phyloP scores from a whole-genome alignment of 2,888 invertebrate species.

The Bugula neritina region DNA sequence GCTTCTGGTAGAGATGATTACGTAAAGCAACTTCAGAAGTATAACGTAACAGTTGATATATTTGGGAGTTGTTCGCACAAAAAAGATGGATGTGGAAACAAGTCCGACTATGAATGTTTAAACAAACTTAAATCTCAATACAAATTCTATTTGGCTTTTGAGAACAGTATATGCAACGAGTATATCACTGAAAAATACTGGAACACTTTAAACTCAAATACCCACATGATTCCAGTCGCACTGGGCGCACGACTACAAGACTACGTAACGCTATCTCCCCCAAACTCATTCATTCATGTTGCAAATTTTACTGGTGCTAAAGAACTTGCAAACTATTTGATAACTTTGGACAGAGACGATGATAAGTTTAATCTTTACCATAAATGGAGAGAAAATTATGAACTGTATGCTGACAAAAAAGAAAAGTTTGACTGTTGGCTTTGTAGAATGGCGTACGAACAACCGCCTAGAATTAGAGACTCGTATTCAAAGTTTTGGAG shows the following conservation, averaged over 20 bases:
- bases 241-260: constrained; percentile 3
- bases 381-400: neutral
- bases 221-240: neutral
- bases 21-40: constrained; percentile 5
- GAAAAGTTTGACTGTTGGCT: constrained; percentile 18
- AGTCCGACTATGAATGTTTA: neutral
- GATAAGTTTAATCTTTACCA: constrained; percentile 11
- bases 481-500: constrained; percentile 22
- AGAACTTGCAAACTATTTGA: neutral
- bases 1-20: neutral
- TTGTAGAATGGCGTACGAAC: constrained; percentile 15
- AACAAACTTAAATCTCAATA: constrained; percentile 9
- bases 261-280: neutral
- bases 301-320: constrained; percentile 18
- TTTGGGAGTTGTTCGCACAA: neutral
- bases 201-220: constrained; percentile 3
- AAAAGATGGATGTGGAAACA: neutral
- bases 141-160: constrained; percentile 23
- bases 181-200: constrained; percentile 22
- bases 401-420: neutral
- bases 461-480: neutral
- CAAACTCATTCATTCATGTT: constrained; percentile 16
- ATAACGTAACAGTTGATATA: constrained; percentile 5
- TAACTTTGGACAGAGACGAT: neutral
- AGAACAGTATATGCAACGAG: constrained; percentile 14